Evolutionary conservation across 2,888 invertebrate genomes (phyloP).

Genomic region (Escarpia spicata): DNA sequence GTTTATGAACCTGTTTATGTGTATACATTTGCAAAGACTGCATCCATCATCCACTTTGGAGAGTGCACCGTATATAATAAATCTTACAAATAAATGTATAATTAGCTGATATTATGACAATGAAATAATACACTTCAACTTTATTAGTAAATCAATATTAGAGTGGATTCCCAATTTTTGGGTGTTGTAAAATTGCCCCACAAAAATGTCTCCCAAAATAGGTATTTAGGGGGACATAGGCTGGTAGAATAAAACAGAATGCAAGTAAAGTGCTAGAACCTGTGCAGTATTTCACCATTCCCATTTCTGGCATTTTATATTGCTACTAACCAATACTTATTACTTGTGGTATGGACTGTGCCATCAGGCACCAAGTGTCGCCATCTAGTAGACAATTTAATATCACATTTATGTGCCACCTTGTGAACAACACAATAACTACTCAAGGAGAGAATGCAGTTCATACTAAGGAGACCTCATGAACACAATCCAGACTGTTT

Average conservation of each 20-base stretch:
- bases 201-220: background rate
- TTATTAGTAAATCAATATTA: background rate
- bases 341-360: background rate
- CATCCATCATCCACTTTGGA: background rate
- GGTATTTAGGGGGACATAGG: background rate
- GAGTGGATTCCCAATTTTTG: background rate
- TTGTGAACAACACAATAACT: background rate
- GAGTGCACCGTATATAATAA: background rate
- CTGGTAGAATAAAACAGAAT: background rate
- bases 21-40: background rate
- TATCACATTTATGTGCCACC: background rate
- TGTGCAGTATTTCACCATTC: background rate
- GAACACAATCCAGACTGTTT: no score
- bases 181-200: background rate
- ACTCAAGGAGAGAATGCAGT: background rate
- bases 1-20: background rate
- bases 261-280: background rate
- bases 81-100: background rate
- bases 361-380: background rate
- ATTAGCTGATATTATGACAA: background rate
- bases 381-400: background rate
- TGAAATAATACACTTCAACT: background rate
- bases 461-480: background rate
- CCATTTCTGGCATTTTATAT: no score
- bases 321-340: no score